A percentile compares a stretch with the other conserved stretches of the same genome.
Conservation (phyloP, 2,113 vertebrate genomes). For the Lutjanus erythropterus region DNA sequence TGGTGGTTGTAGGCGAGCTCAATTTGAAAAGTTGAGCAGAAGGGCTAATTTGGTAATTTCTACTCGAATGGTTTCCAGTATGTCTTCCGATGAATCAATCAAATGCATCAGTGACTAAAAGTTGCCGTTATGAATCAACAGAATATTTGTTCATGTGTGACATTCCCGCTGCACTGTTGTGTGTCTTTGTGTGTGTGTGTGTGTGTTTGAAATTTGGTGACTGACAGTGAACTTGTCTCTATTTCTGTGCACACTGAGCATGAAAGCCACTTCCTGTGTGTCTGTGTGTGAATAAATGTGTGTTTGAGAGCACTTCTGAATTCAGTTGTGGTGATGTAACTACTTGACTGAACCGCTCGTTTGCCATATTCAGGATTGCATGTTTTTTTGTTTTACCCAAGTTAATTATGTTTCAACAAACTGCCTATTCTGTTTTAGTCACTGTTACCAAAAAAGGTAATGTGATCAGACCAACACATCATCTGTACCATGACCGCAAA, state of each 20-base stretch:
- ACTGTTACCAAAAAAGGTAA: background rate
- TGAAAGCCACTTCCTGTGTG: slow-evolving; percentile 74
- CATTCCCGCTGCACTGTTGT: background rate
- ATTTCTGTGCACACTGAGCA: slow-evolving; percentile 43
- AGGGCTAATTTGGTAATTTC: background rate
- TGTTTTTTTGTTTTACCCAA: slow-evolving; percentile 26
- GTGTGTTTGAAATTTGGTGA: slow-evolving; percentile 14
- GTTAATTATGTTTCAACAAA: slow-evolving; percentile 31
- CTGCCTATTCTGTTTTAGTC: background rate
- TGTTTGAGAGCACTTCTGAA: slow-evolving; percentile 14
- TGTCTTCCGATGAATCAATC: background rate
- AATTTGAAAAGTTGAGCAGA: background rate
- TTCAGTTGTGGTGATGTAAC: slow-evolving; percentile 31
- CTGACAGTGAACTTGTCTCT: slow-evolving; percentile 39
- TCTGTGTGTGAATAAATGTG: slow-evolving; percentile 8
- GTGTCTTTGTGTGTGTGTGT: background rate
- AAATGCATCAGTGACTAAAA: background rate
- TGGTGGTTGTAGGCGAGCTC: background rate
- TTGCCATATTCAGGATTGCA: background rate
- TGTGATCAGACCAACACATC: background rate
- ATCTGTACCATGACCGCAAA: background rate
- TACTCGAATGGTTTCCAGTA: background rate
- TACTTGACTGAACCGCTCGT: background rate
- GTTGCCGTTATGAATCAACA: background rate
- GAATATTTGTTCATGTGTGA: background rate